Conservation (phyloP, 2,888 invertebrate genomes). For the Tridacna crocea region DNA sequence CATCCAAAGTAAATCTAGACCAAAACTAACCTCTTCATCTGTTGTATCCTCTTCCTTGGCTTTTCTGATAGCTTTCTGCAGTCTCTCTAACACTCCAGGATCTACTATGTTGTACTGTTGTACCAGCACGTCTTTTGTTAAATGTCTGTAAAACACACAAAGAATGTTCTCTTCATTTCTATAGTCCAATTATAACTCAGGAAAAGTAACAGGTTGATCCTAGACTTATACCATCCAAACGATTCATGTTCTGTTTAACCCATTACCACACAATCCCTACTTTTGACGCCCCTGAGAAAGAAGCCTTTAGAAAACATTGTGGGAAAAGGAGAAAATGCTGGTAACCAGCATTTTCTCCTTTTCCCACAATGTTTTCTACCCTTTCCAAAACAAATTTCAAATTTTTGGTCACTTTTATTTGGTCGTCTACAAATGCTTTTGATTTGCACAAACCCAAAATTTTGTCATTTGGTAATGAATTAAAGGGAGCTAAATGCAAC, state of each 20-base stretch:
- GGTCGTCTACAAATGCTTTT: too few relatives aligned
- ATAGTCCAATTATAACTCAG: too few relatives aligned
- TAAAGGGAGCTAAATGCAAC: too few relatives aligned
- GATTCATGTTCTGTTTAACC: not conserved
- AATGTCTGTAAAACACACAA: constrained; percentile 61
- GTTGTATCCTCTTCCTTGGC: constrained; percentile 69
- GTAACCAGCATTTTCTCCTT: constrained; percentile 5
- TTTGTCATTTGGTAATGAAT: too few relatives aligned
- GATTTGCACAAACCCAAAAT: too few relatives aligned
- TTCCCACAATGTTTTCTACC: constrained; percentile 3
- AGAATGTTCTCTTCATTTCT: too few relatives aligned
- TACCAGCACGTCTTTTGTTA: constrained; percentile 70
- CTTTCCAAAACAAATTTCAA: not conserved
- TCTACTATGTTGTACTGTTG: constrained; percentile 75
- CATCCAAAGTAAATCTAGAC: too few relatives aligned
- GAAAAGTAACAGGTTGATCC: too few relatives aligned
- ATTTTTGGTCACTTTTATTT: too few relatives aligned
- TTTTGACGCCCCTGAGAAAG: not conserved
- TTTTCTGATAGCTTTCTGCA: constrained; percentile 71
- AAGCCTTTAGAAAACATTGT: not conserved
- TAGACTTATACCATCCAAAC: too few relatives aligned
- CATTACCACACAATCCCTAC: not conserved
- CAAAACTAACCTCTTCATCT: constrained; percentile 57
- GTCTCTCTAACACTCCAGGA: constrained; percentile 63
- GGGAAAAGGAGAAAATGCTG: not conserved